Evolutionary conservation across 1,140 invertebrate genomes (phyloP).

Genomic region (Carcinoscorpius rotundicauda): DNA sequence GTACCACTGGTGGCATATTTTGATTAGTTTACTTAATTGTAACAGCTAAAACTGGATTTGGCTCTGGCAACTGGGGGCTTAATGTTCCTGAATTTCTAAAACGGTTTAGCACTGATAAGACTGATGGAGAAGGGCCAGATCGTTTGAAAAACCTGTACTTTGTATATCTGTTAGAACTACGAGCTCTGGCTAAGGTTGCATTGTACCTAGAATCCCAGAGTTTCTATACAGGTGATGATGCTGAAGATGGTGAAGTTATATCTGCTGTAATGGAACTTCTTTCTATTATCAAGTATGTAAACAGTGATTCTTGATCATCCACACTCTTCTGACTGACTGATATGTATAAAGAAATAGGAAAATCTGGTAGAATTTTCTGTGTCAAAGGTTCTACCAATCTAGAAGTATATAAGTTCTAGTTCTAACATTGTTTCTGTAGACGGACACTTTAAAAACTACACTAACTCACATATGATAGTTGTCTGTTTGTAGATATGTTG

Average conservation of each 20-base stretch:
- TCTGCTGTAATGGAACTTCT: slow-evolving; percentile 72
- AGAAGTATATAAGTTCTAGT: too few relatives aligned
- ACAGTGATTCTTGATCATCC: too few relatives aligned
- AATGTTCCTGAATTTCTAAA: slow-evolving; percentile 77
- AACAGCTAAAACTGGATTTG: slow-evolving; percentile 29
- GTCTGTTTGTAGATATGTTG: too few relatives aligned
- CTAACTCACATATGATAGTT: too few relatives aligned
- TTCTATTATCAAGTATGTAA: slow-evolving; percentile 49
- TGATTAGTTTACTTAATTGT: slow-evolving; percentile 4
- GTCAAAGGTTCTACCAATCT: too few relatives aligned
- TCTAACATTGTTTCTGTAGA: too few relatives aligned
- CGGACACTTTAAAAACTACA: too few relatives aligned
- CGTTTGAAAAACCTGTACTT: slow-evolving; percentile 97
- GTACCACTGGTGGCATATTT: not conserved
- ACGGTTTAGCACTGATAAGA: slow-evolving; percentile 77
- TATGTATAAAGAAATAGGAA: too few relatives aligned
- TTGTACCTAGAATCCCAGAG: slow-evolving; percentile 76
- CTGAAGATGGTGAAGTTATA: slow-evolving; percentile 74
- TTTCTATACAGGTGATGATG: slow-evolving; percentile 83
- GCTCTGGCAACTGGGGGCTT: slow-evolving; percentile 65
- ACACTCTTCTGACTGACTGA: too few relatives aligned
- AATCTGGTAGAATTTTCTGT: too few relatives aligned
- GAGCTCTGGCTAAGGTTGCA: slow-evolving; percentile 86
- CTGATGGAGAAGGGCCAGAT: slow-evolving; percentile 73
- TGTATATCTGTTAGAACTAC: slow-evolving; percentile 76